Base-by-base conservation (phyloP, 1,140 invertebrate genomes). In the Pemphigus obesinymphae region DNA sequence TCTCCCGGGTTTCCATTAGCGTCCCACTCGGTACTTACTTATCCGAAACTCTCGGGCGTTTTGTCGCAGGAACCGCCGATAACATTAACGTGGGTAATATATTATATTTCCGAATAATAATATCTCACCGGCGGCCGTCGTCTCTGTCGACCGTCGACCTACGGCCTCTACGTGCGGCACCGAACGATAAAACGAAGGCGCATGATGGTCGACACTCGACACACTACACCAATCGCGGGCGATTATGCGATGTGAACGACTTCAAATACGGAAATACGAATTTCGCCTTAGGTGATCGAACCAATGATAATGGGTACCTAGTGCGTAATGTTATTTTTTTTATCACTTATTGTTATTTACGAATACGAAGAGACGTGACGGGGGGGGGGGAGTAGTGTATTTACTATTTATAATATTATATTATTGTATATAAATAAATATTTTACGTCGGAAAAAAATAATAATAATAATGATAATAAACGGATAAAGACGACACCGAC, bases 271-370 rank as follows among this genome's bases (percentile, higher is more conserved):
- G 48, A 75, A 75, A 75, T 23, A 29, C 11, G 23, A 53, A 75
- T 34, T 73, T 55, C 72, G 23, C 29, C 17, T 26, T 34, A 53
- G 48, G 72, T 53, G 72, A 75, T 53, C 72, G 72, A 75, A 75
- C 43, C 31, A 34, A 55, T 31, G 72, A 75, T 50, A 75, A 75
- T 29, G 37, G 61, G 40, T 45, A n/a, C n/a, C n/a, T n/a, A n/a
- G 43, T 11, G 4, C 43, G 43, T 13, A 5, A 5, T 40, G 43
- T 45, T 45, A 11, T 7, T 15, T 63, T n/a, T 61, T 61, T 61
- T 10, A 2, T 61, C 29, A 8, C 13, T 63, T 61, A 7, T 31
- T 31, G 17, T 29, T 72, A 70, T 75, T 23, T n/a, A 7, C 20
- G 1, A 76, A 23, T 55, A n/a, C 29, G 48, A 76, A 55, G 11